Evolutionary conservation across 2,888 invertebrate genomes (phyloP).

Genomic region (Theretra japonica): DNA sequence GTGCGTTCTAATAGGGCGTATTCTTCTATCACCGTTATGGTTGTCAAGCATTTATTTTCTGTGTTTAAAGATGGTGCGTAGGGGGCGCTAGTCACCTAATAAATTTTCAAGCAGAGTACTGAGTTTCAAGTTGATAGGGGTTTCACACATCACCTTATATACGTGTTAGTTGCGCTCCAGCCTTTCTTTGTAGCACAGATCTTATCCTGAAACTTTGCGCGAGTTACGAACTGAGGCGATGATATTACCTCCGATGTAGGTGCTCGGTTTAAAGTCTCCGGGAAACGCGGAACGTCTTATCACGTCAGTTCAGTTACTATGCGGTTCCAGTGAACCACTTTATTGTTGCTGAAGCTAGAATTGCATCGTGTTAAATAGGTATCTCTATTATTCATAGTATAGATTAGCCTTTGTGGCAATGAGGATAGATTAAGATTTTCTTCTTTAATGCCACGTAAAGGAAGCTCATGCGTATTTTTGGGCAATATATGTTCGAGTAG

Average conservation of each 20-base stretch:
- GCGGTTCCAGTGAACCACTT: constrained; percentile 17
- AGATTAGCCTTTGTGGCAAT: too few relatives aligned
- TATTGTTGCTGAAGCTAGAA: background rate
- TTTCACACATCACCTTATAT: constrained; percentile 55
- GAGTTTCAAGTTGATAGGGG: constrained; percentile 62
- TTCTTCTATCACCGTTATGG: background rate
- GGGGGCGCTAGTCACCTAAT: constrained; percentile 45
- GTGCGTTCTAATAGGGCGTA: background rate
- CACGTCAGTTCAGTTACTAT: constrained; percentile 27
- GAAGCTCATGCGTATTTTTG: too few relatives aligned
- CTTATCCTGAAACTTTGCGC: constrained; percentile 65
- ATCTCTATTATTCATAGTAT: too few relatives aligned
- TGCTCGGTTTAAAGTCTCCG: constrained; percentile 46
- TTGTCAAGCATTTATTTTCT: background rate
- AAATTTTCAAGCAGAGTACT: constrained; percentile 53
- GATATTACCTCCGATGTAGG: constrained; percentile 52
- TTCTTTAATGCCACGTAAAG: too few relatives aligned
- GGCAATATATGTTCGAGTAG: too few relatives aligned
- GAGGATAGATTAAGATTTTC: too few relatives aligned
- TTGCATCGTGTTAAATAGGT: background rate
- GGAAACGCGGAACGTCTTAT: constrained; percentile 50
- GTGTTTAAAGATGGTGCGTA: constrained; percentile 27
- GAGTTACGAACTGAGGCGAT: constrained; percentile 62
- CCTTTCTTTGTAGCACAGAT: constrained; percentile 63
- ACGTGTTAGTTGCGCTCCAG: constrained; percentile 58